Percentiles rank a stretch among this genome's conserved stretches.
Evolutionary conservation across 1,140 invertebrate genomes (phyloP).

Genomic region (Chionoecetes opilio): DNA sequence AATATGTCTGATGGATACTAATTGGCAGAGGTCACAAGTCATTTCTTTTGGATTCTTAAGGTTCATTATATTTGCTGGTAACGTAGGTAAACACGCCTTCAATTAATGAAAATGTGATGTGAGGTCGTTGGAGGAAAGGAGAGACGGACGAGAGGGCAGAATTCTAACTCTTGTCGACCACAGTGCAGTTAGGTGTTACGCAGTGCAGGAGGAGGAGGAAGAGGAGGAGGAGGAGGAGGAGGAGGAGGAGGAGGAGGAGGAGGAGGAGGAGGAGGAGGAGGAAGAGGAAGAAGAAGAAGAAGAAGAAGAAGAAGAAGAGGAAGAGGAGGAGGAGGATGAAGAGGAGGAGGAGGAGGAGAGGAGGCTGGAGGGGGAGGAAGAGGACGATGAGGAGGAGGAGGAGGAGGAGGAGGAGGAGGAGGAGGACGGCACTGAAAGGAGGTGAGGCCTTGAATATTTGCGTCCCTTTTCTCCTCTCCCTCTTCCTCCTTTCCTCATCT

Average conservation of each 20-base stretch:
- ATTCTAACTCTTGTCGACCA: not conserved
- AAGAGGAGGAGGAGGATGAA: too few species aligned
- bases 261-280: too few species aligned
- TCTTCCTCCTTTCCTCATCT: not conserved
- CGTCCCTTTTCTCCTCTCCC: not conserved
- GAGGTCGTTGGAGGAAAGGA: not conserved
- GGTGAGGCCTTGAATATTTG: not conserved
- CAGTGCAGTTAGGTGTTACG: not conserved
- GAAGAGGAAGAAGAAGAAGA: too few species aligned
- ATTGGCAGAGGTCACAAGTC: not conserved
- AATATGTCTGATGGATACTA: not conserved
- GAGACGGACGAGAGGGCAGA: not conserved
- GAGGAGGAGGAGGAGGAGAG: too few species aligned
- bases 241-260: not conserved
- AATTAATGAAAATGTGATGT: conserved; percentile 31
- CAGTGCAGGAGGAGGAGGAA: not conserved
- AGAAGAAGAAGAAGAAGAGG: too few species aligned
- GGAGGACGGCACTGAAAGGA: not conserved
- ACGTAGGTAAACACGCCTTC: not conserved
- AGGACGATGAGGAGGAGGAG: too few species aligned
- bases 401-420: not conserved
- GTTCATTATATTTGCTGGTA: not conserved
- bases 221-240: not conserved
- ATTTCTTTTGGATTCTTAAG: not conserved
- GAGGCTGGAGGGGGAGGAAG: too few species aligned